phyloP scores from a whole-genome alignment of 2,888 invertebrate species.

The Epinotia ramella region DNA sequence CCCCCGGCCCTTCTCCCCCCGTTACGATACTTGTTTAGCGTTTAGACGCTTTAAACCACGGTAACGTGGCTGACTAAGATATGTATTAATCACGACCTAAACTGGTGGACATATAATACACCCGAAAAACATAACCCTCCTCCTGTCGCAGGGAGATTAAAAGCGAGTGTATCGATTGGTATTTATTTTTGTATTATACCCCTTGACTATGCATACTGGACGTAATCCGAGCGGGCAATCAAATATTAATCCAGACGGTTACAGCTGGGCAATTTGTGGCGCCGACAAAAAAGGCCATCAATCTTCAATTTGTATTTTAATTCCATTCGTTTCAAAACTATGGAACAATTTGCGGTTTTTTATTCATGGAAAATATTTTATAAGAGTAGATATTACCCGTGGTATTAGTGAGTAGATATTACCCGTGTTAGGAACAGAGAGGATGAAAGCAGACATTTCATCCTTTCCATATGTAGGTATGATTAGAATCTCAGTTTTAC shows the following conservation, averaged over 20 bases:
- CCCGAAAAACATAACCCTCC: no score
- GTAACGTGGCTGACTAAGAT: no score
- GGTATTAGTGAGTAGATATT: no score
- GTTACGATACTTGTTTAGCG: no score
- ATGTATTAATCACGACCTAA: no score
- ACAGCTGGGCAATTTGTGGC: slow-evolving; percentile 21
- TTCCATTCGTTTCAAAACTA: slow-evolving; percentile 12
- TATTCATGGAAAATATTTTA: background rate
- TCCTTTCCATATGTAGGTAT: background rate
- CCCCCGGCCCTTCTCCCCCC: no score
- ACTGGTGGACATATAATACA: no score
- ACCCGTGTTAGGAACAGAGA: background rate
- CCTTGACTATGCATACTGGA: background rate
- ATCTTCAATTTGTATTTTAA: slow-evolving; percentile 27
- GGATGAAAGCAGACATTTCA: background rate
- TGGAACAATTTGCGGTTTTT: background rate
- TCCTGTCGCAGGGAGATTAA: no score
- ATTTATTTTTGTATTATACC: no score
- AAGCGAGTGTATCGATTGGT: no score
- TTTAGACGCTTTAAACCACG: no score
- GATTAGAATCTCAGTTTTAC: no score
- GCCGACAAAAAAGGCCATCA: slow-evolving; percentile 18
- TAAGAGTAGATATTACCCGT: background rate
- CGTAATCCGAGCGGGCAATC: background rate
- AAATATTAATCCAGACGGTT: slow-evolving; percentile 15